A percentile compares a stretch with the other conserved stretches of the same genome.
These are phyloP conservation scores for Syrista parreyssii DNA, from an alignment of 2,888 invertebrate genomes.

Conservation along the genomic window DNA sequence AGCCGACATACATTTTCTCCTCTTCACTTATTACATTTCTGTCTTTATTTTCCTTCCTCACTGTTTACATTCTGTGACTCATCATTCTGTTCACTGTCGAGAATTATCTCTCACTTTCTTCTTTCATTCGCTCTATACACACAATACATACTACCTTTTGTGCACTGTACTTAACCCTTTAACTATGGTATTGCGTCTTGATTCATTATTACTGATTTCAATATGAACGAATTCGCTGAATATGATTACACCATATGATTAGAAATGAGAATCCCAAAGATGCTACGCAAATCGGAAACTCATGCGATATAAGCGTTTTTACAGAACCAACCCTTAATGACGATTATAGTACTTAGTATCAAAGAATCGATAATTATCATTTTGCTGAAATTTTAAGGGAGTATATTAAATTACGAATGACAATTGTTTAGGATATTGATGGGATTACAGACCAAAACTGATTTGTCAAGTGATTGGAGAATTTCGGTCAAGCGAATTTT, in stretches of 20 bases:
- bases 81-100: background rate
- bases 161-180: background rate
- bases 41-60: background rate
- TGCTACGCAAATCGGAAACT: background rate
- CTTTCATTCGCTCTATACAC: background rate
- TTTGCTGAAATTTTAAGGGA: background rate
- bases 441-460: background rate
- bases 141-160: background rate
- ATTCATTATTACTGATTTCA: slow-evolving; percentile 16
- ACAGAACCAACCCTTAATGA: no score
- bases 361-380: background rate
- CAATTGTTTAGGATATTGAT: background rate
- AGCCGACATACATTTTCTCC: slow-evolving; percentile 4
- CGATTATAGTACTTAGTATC: background rate
- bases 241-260: background rate
- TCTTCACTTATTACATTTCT: background rate
- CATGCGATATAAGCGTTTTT: no score
- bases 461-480: background rate
- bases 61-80: background rate
- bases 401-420: background rate
- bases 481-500: background rate
- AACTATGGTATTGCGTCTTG: background rate
- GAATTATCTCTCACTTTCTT: background rate
- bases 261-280: background rate
- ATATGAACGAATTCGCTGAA: background rate